phyloP scores from a whole-genome alignment of 2,113 vertebrate genomes.

The Ochotona princeps region DNA sequence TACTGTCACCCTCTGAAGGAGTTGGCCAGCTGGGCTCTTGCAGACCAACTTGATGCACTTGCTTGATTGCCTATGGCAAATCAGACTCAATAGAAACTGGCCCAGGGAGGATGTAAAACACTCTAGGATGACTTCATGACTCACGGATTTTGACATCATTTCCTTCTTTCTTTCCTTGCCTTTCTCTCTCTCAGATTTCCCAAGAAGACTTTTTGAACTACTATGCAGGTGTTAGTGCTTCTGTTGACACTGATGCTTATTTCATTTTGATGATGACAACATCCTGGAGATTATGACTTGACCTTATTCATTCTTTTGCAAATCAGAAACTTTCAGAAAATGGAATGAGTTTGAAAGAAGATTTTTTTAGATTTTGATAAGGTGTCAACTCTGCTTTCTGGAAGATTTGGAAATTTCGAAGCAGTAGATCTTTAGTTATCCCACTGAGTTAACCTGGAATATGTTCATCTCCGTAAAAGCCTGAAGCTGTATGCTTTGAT shows the following conservation, averaged over 20 bases:
- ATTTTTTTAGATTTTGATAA: not conserved
- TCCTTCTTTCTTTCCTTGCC: constrained; percentile 26
- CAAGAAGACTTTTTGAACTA: constrained; percentile 83
- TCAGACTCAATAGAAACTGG: not conserved
- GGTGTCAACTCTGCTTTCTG: not conserved
- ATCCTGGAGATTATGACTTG: constrained; percentile 80
- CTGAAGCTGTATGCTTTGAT: not conserved
- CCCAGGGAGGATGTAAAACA: not conserved
- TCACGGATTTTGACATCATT: not conserved
- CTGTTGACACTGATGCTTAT: constrained; percentile 78
- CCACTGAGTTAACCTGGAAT: constrained; percentile 2
- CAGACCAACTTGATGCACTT: not conserved
- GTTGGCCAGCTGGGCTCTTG: not conserved
- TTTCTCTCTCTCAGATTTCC: constrained; percentile 71
- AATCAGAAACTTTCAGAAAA: not conserved
- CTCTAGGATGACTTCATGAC: not conserved
- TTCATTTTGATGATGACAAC: constrained; percentile 83
- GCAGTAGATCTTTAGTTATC: not conserved
- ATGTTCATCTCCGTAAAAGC: not conserved
- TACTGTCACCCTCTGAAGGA: not conserved
- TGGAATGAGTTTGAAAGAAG: not conserved
- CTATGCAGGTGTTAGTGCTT: constrained; percentile 80
- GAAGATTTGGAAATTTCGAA: constrained; percentile 7
- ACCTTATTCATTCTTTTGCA: constrained; percentile 8
- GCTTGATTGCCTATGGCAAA: not conserved